A percentile compares a stretch with the other conserved stretches of the same genome.
phyloP scores from a whole-genome alignment of 1,140 invertebrate species.

The Cydia pomonella region DNA sequence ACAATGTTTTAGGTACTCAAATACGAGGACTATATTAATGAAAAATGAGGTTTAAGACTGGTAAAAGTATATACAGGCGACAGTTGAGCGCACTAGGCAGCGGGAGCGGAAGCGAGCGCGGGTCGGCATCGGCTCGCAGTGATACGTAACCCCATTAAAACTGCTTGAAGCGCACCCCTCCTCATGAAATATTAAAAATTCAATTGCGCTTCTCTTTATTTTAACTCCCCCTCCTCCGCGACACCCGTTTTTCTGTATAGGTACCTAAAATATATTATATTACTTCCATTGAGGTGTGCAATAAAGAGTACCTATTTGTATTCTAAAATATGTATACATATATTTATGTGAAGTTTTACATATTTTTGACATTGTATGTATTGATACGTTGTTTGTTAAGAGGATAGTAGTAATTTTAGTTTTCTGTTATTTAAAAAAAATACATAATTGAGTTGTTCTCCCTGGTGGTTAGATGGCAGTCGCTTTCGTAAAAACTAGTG shows the following conservation, averaged over 20 bases:
- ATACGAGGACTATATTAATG: background rate
- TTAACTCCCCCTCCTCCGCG: conserved; percentile 71
- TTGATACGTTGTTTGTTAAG: background rate
- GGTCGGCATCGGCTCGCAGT: conserved; percentile 33
- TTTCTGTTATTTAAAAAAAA: no score
- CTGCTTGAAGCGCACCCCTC: conserved; percentile 70
- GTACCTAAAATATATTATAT: conserved; percentile 64
- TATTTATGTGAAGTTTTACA: background rate
- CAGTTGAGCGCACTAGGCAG: conserved; percentile 36
- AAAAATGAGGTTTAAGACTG: background rate
- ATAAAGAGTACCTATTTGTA: no score
- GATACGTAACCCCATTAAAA: conserved; percentile 76
- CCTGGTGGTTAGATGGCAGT: no score
- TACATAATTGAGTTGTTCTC: no score
- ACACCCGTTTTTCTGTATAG: conserved; percentile 64
- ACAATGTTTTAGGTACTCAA: background rate
- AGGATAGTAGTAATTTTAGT: no score
- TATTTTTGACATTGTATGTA: background rate
- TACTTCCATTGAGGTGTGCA: no score
- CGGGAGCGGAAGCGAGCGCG: conserved; percentile 36
- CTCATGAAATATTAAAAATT: conserved; percentile 82
- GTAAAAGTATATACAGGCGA: background rate
- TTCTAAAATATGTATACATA: background rate
- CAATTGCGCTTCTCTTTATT: conserved; percentile 82
- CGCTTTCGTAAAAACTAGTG: no score